A percentile compares a stretch with the other conserved stretches of the same genome.
These are phyloP conservation scores for Brachypalpus laphriformis DNA, from an alignment of 2,888 invertebrate genomes.

Conservation along the genomic window DNA sequence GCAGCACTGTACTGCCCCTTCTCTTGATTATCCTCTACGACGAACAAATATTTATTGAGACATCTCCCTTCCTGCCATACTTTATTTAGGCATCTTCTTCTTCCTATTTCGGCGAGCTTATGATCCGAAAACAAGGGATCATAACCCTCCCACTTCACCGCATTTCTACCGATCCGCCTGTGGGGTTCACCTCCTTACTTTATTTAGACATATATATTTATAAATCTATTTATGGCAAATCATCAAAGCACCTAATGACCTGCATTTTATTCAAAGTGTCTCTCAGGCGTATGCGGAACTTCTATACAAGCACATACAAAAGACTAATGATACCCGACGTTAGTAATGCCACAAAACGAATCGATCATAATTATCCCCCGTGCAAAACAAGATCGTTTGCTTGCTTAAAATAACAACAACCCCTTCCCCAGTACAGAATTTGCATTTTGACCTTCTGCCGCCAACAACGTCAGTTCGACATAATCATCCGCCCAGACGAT, in stretches of 20 bases:
- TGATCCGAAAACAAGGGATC: no score
- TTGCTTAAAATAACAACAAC: neutral
- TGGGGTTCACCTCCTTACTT: no score
- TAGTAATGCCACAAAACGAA: conserved; percentile 28
- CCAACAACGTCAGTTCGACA: conserved; percentile 4
- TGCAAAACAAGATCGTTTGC: neutral
- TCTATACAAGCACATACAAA: neutral
- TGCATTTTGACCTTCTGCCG: conserved; percentile 41
- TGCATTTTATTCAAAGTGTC: neutral
- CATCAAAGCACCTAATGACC: neutral
- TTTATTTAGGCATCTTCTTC: no score
- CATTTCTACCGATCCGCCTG: no score
- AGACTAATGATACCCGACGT: conserved; percentile 28
- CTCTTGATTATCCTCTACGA: no score
- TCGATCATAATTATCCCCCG: conserved; percentile 46
- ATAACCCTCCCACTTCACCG: no score
- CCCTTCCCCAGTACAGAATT: conserved; percentile 6
- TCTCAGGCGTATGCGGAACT: conserved; percentile 43
- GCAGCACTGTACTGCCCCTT: no score
- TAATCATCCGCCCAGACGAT: conserved; percentile 61
- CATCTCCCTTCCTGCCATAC: no score
- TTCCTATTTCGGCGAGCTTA: no score
- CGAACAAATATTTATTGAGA: no score
- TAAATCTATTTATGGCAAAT: neutral
- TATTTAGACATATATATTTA: no score